Evolutionary conservation across 1,140 invertebrate species (phyloP), one percentile per base, ranked within the genome.

Genomic region (Antheraea mylitta): DNA sequence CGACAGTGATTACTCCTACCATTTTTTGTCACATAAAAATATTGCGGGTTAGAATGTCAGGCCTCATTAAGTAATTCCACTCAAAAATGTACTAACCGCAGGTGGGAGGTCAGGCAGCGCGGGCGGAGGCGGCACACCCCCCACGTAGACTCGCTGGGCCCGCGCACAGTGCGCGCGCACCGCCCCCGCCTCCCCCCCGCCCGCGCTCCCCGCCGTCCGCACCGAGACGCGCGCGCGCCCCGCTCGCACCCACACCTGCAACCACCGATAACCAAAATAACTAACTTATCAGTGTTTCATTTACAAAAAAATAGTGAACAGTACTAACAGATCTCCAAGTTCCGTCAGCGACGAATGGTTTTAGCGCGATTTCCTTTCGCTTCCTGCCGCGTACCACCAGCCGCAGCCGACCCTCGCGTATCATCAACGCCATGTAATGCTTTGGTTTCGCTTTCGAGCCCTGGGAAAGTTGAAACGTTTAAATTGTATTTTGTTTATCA

Each of bases 311-410:
- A 30, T 30, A 30, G 22, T 30, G 22, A 30, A 30, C 22, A 30
- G 22, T 59, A 78, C 80, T 74, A n/a, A 97, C 95, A 60, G 94
- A 94, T 88, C 98, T 97, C 98, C 98, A 99, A 36, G 94, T 92
- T 11, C 97, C 97, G 87, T 98, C 96, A 69, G 97, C 96, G 0
- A 97, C 92, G 67, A 93, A 93, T 6, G 93, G 92, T 11, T 93
- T 94, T 58, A 95, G 94, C 7, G 93, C 75, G 3, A 96, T 86
- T 68, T 95, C 95, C 65, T 95, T 93, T 42, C 94, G 94, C 61
- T 94, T 94, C 59, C 94, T 93, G 0, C 94, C 94, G 72, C 95
- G 95, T 16, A 97, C 89, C 64, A 95, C 91, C 8, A 98, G 90
- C 3, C 94, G 90, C 1, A 98, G 81, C 71, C 95, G 94, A 0